Base-by-base conservation (phyloP, 1,140 invertebrate genomes). In the Halotydeus destructor region DNA sequence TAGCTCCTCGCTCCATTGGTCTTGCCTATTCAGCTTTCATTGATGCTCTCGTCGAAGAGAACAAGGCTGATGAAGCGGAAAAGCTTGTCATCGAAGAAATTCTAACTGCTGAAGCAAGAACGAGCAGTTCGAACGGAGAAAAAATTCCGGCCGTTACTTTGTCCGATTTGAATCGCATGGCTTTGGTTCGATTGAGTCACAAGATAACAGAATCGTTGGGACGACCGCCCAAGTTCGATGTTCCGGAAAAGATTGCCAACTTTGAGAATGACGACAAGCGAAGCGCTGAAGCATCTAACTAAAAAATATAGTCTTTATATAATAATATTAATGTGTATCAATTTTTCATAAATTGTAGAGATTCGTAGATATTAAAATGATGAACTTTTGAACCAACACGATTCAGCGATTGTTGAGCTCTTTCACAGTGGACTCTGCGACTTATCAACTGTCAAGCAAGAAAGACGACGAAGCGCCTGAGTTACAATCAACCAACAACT, bases 31-130 rank as follows among this genome's bases (percentile, higher is more conserved):
- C 22, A 14, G 9, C 27, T 21, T 19, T 41, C 12, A 32, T 41
- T 30, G n/a, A 41, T n/a, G 16, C 16, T 0, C 19, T 30, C 11
- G 9, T 31, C 2, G 39, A 32, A 19, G 4, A 11, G 11, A 22
- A 31, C 23, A 27, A 30, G 28, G 28, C 24, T 18, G n/a, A 16
- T 21, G 27, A 28, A 41, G 39, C 39, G 5, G 24, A 41, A 18
- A n/a, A 41, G 5, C 18, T 41, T 9, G n/a, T 41, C 11, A 5
- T 32, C 4, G 28, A 41, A 11, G 27, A 25, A 32, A 8, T 41
- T 2, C n/a, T n/a, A n/a, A n/a, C n/a, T n/a, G n/a, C n/a, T n/a
- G 22, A 30, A 16, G 11, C 14, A 9, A 34, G 21, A 16, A 34
- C 5, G 5, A 34, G 5, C n/a, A 34, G n/a, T n/a, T n/a, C n/a